phyloP scores from a whole-genome alignment of 2,113 vertebrate species.

The Tinamus guttatus region DNA sequence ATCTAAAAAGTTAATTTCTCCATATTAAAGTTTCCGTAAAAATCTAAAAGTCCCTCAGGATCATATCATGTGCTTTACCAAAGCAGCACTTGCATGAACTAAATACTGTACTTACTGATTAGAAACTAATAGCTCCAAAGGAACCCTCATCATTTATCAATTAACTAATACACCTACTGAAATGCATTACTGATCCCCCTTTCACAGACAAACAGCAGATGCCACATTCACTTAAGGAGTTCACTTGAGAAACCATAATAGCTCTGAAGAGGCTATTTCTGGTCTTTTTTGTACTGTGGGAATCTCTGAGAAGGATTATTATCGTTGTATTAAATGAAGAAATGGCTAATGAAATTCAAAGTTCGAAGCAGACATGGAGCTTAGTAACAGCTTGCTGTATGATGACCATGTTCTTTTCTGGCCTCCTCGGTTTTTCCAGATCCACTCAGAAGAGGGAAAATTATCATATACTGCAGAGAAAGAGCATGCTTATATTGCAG shows the following conservation, averaged over 20 bases:
- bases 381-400: neutral
- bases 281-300: neutral
- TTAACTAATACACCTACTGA: neutral
- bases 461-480: neutral
- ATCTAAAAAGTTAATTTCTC: neutral
- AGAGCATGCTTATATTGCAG: rapidly evolving
- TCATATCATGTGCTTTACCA: rapidly evolving
- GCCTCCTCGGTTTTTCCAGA: neutral
- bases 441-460: neutral
- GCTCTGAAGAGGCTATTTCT: neutral
- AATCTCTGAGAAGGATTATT: neutral
- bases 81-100: neutral
- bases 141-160: neutral
- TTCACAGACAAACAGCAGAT: neutral
- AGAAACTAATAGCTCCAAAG: neutral
- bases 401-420: neutral
- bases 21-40: neutral
- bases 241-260: neutral
- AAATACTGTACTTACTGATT: neutral
- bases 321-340: neutral
- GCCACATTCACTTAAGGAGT: neutral
- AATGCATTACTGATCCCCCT: neutral
- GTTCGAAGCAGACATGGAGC: neutral
- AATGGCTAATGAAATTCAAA: neutral
- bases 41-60: neutral